These are phyloP conservation scores for Pandion haliaetus DNA, from an alignment of 2,113 vertebrate species.

Conservation along the genomic window DNA sequence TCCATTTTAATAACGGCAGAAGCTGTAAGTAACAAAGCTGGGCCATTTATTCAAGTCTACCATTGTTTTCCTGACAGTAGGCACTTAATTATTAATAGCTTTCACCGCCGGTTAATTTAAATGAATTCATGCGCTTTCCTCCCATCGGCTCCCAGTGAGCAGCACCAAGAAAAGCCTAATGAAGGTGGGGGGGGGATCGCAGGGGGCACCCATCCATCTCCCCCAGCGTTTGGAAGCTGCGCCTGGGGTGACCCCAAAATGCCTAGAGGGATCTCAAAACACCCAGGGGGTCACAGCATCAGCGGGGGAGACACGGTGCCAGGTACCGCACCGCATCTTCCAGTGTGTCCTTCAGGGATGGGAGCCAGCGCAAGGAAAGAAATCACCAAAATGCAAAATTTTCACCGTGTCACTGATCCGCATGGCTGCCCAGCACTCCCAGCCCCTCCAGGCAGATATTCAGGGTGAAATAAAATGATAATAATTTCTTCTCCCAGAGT, in stretches of 20 bases:
- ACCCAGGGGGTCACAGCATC: background rate
- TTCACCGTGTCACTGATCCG: rapidly evolving
- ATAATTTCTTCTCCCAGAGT: background rate
- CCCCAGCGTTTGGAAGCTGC: rapidly evolving
- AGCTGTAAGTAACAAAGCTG: conserved; percentile 36
- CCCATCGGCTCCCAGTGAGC: background rate
- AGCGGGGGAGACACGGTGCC: background rate
- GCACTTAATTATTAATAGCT: conserved; percentile 42
- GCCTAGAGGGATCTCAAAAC: background rate
- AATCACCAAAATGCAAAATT: background rate
- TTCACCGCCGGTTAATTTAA: conserved; percentile 21
- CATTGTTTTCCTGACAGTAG: conserved; percentile 36
- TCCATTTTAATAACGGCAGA: background rate
- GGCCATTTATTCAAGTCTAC: conserved; percentile 5
- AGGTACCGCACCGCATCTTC: background rate
- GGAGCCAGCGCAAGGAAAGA: background rate
- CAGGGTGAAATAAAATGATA: background rate
- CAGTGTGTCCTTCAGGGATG: rapidly evolving
- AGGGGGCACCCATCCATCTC: background rate
- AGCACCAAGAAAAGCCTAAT: background rate
- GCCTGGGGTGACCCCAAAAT: background rate
- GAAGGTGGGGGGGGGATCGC: rapidly evolving
- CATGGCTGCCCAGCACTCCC: rapidly evolving
- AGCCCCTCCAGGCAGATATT: background rate
- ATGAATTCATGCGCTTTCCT: background rate